Percentiles rank a stretch among this genome's conserved stretches.
These are phyloP conservation scores for Heliornis fulica DNA, from an alignment of 2,113 vertebrate species.

Conservation along the genomic window DNA sequence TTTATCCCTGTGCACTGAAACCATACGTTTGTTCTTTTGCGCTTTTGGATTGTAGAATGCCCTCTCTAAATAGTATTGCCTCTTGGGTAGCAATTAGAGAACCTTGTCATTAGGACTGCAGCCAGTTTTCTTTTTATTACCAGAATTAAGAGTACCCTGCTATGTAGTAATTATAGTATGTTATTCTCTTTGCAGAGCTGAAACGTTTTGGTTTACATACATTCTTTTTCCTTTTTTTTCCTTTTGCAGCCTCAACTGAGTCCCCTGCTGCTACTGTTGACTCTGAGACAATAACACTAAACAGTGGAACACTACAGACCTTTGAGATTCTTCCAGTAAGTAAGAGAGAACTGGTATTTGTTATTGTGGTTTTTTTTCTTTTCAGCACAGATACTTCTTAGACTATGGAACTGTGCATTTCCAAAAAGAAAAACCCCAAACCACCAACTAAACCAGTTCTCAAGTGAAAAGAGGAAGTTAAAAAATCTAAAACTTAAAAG, in stretches of 20 bases:
- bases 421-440: neutral
- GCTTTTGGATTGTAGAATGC: neutral
- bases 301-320: slow-evolving; percentile 90
- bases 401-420: neutral
- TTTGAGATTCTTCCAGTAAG: slow-evolving; percentile 97
- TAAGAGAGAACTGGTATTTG: neutral
- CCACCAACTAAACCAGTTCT: too few relatives aligned
- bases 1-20: neutral
- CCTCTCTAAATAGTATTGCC: neutral
- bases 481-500: neutral
- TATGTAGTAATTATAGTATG: slow-evolving; percentile 8
- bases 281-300: slow-evolving; percentile 91
- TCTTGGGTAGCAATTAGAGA: slow-evolving; percentile 10
- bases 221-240: neutral
- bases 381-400: neutral
- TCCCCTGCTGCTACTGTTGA: slow-evolving; percentile 80
- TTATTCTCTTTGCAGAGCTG: neutral
- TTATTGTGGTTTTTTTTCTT: neutral
- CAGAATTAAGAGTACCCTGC: neutral
- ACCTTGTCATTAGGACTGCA: neutral
- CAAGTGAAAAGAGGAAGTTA: neutral
- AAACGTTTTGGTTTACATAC: slow-evolving; percentile 1
- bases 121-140: neutral
- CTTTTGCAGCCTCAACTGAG: slow-evolving; percentile 76
- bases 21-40: neutral